Evolutionary conservation across 2,797 vertebrate genomes (phyloP).

Genomic region (Toxotes lorentzi): DNA sequence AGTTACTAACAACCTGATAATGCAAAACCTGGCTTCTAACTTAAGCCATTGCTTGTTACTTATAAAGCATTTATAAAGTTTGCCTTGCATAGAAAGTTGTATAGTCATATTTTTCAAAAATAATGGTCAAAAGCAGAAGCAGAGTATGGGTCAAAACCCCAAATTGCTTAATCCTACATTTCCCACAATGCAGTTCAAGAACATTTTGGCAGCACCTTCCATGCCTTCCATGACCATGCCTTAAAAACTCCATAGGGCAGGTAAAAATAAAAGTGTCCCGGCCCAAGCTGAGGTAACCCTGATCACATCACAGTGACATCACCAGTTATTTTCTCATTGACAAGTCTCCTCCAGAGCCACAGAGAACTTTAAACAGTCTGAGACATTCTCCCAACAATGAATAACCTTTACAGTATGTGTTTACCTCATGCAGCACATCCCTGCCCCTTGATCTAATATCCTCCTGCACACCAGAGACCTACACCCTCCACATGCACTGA

Average conservation of each 20-base stretch:
- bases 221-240: no score
- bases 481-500: conserved; percentile 31
- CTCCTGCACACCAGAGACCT: conserved; percentile 28
- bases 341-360: neutral
- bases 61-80: no score
- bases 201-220: neutral
- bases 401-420: neutral
- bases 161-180: conserved; percentile 3
- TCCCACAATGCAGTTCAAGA: conserved; percentile 14
- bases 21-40: neutral
- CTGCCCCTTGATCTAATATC: conserved; percentile 14
- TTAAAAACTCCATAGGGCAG: neutral
- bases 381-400: neutral
- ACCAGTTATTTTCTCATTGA: conserved; percentile 5
- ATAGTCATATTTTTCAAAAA: no score
- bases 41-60: no score
- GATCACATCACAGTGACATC: conserved; percentile 8
- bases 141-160: neutral
- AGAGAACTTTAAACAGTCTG: neutral
- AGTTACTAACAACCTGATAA: neutral
- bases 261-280: neutral
- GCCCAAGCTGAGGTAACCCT: neutral
- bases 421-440: conserved; percentile 1
- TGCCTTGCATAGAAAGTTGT: no score
- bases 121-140: no score